Evolutionary conservation across 2,888 invertebrate species (phyloP), one percentile per base, ranked within the genome.

Genomic region (Branchipolynoe longqiensis): DNA sequence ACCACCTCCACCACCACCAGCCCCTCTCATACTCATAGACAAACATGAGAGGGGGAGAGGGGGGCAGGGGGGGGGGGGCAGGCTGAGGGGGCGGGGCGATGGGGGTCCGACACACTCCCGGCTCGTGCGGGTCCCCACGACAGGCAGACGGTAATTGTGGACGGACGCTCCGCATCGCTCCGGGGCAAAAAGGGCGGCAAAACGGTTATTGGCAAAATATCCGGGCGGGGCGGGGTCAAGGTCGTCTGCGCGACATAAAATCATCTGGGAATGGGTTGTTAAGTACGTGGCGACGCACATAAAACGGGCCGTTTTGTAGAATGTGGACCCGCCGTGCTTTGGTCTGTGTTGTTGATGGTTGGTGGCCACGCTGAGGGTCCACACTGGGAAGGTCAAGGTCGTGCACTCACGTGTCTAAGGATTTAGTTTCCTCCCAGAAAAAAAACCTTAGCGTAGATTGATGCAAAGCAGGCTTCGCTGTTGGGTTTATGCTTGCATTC

Each of bases 81-180:
- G n/a, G n/a, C 48, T 18, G 4, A 8, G n/a, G 41, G 41, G 78
- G 48, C 54, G 78, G 78, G 48, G 12, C 0, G 54, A 28, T 25
- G 41, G 41, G 6, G 28, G 0, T 25, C 38, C 14, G 31, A 1
- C 78, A 78, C 78, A 78, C 78, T 78, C 54, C 78, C 1, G 78
- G 28, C 78, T 78, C 78, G 78, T 78, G 78, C 78, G 28, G 78
- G 74, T n/a, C n/a, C n/a, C n/a, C n/a, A 28, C 62, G 48, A 12
- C 18, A 48, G 48, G 31, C 31, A 33, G 33, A 8, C 33, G 33
- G 36, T 18, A 1, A 48, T 12, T 48, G 78, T 8, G n/a, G 25
- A 54, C 48, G 41, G 28, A 25, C 41, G 25, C 8, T 12, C 41
- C 48, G 1, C 48, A 1, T 40, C 2, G 73, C 73, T 73, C 12